Evolutionary conservation across 1,140 invertebrate species (phyloP), one percentile per base, ranked within the genome.

Genomic region (Chionoecetes opilio): DNA sequence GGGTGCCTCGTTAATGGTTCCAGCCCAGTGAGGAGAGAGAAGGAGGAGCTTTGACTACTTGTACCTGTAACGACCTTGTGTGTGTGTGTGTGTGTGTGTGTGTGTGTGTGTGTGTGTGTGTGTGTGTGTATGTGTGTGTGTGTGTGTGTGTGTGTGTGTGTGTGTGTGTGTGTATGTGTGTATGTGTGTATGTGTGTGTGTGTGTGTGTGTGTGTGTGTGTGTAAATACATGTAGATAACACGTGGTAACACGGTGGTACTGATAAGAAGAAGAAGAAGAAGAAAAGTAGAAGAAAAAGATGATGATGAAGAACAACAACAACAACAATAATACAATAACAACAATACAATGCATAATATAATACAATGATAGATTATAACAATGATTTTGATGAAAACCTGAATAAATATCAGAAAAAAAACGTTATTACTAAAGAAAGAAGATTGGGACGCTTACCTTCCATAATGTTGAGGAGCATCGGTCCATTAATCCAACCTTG

Each of bases 141-240:
- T 41, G 85, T 29, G 21, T 93, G 34, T 35, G 34, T 93, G 85
- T 53, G n/a, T n/a, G n/a, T n/a, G n/a, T n/a, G n/a, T n/a, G n/a
- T n/a, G n/a, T n/a, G 41, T 88, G 34, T 82, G 84, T 46, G 63
- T 84, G 32, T 84, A 38, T 8, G 63, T 84, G 63, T 93, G 35
- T 93, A 34, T 93, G 37, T 85, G 82, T 93, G 82, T 84, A 29
- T 41, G 82, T 41, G 82, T 85, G 82, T 82, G 34, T 82, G 32
- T 93, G 75, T 92, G 75, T 86, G 82, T 93, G 82, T 93, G 82
- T 85, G 82, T 85, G 34, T 93, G 82, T 85, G 41, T 46, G 41
- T 87, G 92, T 41, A 46, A 41, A 32, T 93, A 53, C 53, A 53
- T 93, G 85, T 53, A 32, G 21, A 53, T 75, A 35, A 26, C 38